These are phyloP conservation scores for Nannobrachium achirus DNA, from an alignment of 2,113 vertebrate genomes.

Conservation along the genomic window DNA sequence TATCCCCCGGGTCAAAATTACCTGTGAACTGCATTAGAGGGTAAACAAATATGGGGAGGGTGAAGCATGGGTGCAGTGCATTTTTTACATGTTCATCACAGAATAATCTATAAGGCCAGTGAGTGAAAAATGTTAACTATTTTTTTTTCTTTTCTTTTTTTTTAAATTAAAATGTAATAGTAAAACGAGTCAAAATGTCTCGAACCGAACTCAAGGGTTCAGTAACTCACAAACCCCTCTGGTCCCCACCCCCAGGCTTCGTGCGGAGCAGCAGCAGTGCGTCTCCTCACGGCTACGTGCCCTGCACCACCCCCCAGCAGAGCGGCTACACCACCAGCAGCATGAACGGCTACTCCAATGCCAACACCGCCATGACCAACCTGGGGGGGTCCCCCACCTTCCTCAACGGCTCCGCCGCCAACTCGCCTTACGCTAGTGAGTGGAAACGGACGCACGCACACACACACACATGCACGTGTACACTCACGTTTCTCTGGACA, in stretches of 20 bases:
- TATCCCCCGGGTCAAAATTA: no score
- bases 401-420: constrained; percentile 97
- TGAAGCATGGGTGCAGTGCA: no score
- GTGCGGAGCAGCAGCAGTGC: constrained; percentile 97
- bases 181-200: no score
- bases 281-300: constrained; percentile 95
- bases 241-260: constrained; percentile 82
- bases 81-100: no score
- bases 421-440: constrained; percentile 99
- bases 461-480: not conserved
- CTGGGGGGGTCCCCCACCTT: constrained; percentile 95
- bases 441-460: constrained; percentile 33
- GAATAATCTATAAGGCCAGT: no score
- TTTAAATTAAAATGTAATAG: no score
- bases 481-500: not conserved
- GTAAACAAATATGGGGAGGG: no score
- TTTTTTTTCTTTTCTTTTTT: no score
- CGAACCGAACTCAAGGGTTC: no score
- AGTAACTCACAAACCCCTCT: no score
- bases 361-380: constrained; percentile 93
- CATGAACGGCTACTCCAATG: constrained; percentile 95
- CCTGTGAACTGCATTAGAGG: no score
- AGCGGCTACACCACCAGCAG: constrained; percentile 95
- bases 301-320: constrained; percentile 97
- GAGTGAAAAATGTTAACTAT: no score